Evolutionary conservation across 1,140 invertebrate species (phyloP).

Genomic region (Drosophila mauritiana): DNA sequence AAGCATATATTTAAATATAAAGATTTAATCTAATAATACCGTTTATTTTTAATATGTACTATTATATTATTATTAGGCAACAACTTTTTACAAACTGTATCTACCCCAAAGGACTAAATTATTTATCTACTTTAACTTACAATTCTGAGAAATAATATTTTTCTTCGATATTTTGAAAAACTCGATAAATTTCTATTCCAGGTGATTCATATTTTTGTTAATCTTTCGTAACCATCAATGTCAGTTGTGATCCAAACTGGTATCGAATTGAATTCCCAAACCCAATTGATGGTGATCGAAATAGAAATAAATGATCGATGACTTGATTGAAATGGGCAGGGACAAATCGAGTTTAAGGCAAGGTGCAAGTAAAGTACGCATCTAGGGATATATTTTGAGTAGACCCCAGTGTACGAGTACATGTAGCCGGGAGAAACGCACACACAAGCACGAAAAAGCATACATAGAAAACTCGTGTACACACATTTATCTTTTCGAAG

Average conservation of each 20-base stretch:
- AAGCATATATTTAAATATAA: neutral
- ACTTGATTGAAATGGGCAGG: slow-evolving; percentile 11
- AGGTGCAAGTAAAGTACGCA: slow-evolving; percentile 23
- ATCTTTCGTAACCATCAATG: slow-evolving; percentile 5
- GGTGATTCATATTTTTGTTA: neutral
- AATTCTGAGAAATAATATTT: too few relatives aligned
- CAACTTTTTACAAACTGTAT: neutral
- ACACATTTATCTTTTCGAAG: slow-evolving; percentile 54
- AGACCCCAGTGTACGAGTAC: slow-evolving; percentile 20
- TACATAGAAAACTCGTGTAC: slow-evolving; percentile 31
- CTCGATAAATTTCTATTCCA: neutral
- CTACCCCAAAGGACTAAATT: too few relatives aligned
- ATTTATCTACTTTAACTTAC: too few relatives aligned
- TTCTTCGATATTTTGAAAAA: neutral
- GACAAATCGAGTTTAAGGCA: slow-evolving; percentile 2
- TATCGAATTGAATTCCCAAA: slow-evolving; percentile 6
- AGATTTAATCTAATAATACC: too few relatives aligned
- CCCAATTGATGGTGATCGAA: slow-evolving; percentile 11
- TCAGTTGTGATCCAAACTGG: slow-evolving; percentile 9
- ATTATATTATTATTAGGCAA: neutral
- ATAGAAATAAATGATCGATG: slow-evolving; percentile 29
- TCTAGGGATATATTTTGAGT: slow-evolving; percentile 19
- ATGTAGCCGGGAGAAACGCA: slow-evolving; percentile 27
- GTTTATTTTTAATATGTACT: too few relatives aligned
- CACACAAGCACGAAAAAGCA: neutral